Evolutionary conservation across 2,113 vertebrate species (phyloP), one percentile per base, ranked within the genome.

Genomic region (Tricholaema leucomelas): DNA sequence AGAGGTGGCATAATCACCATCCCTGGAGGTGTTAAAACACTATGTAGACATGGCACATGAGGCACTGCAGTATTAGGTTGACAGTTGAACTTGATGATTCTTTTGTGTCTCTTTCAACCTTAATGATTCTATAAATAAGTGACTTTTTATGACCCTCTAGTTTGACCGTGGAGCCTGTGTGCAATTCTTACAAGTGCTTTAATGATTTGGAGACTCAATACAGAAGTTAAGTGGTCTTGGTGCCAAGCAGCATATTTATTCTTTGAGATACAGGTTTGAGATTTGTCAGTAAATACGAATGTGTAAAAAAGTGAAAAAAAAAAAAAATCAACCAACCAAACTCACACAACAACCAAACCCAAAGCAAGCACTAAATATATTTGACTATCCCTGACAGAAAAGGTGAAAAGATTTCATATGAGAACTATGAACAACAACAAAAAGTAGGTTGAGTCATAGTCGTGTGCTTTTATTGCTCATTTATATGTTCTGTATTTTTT

Each of bases 111-210:
- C 16, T 54, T 54, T 27, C 15, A 54, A 15, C 52, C 27, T 28
- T 28, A 15, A 28, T 27, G 13, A 54, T 54, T 54, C 52, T 54
- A 50, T 5, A 74, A 60, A 9, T n/a, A 42, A 73, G 6, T 31
- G 24, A n/a, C 20, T 38, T 5, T 52, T 79, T 30, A 56, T 33
- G 19, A 52, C 2, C 11, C 25, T 52, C 9, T 44, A 6, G 18
- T 64, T 70, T 74, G 16, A 64, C 7, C n/a, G 59, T 5, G 38
- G 17, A 20, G 3, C 12, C 30, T 48, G 4, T 23, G 44, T 23
- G 13, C 10, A 59, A 48, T 16, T 0, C 0, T 9, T 50, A 30
- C 4, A 42, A 31, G 28, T 24, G 6, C 12, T 10, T 25, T 12
- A 50, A 19, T 6, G 6, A 59, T 24, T 5, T 17, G 27, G 15